Percentiles rank a stretch among this genome's conserved stretches.
phyloP scores from a whole-genome alignment of 2,888 invertebrate genomes.

The Periphyllus acericola region DNA sequence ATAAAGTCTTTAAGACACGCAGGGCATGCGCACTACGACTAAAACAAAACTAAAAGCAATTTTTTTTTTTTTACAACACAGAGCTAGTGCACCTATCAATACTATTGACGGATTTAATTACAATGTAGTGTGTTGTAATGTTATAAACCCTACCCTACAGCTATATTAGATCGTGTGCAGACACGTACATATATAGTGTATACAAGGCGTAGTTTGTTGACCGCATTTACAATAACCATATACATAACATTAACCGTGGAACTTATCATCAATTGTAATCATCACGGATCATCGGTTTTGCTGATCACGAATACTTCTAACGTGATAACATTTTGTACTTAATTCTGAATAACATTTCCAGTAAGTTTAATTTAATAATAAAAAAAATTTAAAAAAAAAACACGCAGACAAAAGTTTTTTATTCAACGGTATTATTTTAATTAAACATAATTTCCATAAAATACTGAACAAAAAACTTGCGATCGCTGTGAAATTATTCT shows the following conservation, averaged over 20 bases:
- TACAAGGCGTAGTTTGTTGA: slow-evolving; percentile 49
- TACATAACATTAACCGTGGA: slow-evolving; percentile 13
- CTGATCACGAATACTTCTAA: slow-evolving; percentile 41
- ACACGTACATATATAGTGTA: background rate
- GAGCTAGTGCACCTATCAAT: slow-evolving; percentile 38
- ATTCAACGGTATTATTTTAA: background rate
- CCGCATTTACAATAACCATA: slow-evolving; percentile 47
- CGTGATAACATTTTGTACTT: slow-evolving; percentile 10
- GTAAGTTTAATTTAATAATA: background rate
- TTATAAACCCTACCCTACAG: slow-evolving; percentile 48
- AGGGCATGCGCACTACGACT: too few species aligned
- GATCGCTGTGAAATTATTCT: slow-evolving; percentile 24
- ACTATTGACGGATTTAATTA: slow-evolving; percentile 52
- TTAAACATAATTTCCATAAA: background rate
- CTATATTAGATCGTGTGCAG: slow-evolving; percentile 14
- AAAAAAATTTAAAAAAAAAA: slow-evolving; percentile 15
- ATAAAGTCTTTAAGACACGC: slow-evolving; percentile 12
- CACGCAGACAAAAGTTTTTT: background rate
- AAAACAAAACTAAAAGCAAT: slow-evolving; percentile 39
- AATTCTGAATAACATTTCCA: background rate
- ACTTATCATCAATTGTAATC: slow-evolving; percentile 49
- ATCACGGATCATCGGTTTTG: slow-evolving; percentile 54
- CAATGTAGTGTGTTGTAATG: slow-evolving; percentile 52
- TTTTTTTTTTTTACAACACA: slow-evolving; percentile 31
- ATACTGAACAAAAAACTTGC: background rate